These are phyloP conservation scores for Rhimphoctona megacephalus DNA, from an alignment of 2,888 invertebrate species.

Conservation along the genomic window DNA sequence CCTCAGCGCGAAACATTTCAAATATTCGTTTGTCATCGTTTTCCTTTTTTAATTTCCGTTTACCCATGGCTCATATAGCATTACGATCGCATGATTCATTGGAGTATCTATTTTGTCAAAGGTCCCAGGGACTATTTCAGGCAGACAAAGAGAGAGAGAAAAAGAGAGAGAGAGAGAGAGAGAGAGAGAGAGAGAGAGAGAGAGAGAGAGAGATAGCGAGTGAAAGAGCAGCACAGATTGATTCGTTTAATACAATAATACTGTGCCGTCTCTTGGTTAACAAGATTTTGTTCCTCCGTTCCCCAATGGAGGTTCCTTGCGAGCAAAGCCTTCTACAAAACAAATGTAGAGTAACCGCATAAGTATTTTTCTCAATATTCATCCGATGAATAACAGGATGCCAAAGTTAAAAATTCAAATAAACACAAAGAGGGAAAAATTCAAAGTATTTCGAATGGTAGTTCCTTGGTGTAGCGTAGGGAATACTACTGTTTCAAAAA, in stretches of 20 bases:
- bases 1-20: constrained; percentile 2
- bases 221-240: constrained; percentile 3
- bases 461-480: not conserved
- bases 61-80: constrained; percentile 35
- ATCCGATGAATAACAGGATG: not conserved
- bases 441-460: not conserved
- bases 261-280: constrained; percentile 8
- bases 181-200: not conserved
- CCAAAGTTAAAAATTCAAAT: not conserved
- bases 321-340: not conserved
- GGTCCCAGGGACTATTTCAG: constrained; percentile 20
- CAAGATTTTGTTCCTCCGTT: constrained; percentile 15
- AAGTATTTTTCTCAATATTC: not conserved
- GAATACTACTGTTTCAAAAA: not conserved
- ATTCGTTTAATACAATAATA: constrained; percentile 31
- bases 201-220: not conserved
- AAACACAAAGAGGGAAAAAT: not conserved
- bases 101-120: constrained; percentile 29
- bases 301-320: not conserved
- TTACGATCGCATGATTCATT: constrained; percentile 56
- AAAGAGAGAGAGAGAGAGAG: constrained; percentile 4
- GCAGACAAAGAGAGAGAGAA: not conserved
- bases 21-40: constrained; percentile 12
- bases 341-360: not conserved
- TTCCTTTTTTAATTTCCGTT: constrained; percentile 4